These are phyloP conservation scores for Amniataba percoides DNA, from an alignment of 2,797 vertebrate species.

Conservation along the genomic window DNA sequence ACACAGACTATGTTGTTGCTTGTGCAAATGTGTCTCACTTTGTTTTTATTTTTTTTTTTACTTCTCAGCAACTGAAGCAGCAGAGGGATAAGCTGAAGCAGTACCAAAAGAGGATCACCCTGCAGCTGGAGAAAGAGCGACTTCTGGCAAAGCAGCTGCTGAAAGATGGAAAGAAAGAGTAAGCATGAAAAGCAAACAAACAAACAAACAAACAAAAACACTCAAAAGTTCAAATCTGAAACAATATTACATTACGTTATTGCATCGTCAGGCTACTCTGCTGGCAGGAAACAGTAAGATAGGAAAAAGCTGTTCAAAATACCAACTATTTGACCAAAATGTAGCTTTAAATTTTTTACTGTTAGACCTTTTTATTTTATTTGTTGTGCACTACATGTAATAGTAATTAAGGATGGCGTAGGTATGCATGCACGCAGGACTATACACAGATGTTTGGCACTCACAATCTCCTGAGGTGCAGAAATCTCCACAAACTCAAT, in stretches of 20 bases:
- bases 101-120: slow-evolving; percentile 89
- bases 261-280: neutral
- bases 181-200: slow-evolving; percentile 61
- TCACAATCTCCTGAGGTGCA: neutral
- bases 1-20: neutral
- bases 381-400: neutral
- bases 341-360: neutral
- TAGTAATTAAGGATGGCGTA: neutral
- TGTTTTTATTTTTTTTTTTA: neutral
- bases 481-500: rapidly evolving
- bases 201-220: no score
- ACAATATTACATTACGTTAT: no score
- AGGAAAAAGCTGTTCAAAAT: neutral
- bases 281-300: neutral
- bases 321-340: neutral
- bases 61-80: slow-evolving; percentile 92
- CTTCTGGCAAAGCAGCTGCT: slow-evolving; percentile 89
- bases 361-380: neutral
- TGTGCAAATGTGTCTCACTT: neutral
- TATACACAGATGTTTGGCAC: neutral
- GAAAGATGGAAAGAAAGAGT: slow-evolving; percentile 92
- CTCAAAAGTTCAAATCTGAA: neutral
- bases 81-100: slow-evolving; percentile 94
- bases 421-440: neutral
- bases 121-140: slow-evolving; percentile 89